Evolutionary conservation across 2,888 invertebrate species (phyloP), one percentile per base, ranked within the genome.

Genomic region (Lasioglossum malachurum): DNA sequence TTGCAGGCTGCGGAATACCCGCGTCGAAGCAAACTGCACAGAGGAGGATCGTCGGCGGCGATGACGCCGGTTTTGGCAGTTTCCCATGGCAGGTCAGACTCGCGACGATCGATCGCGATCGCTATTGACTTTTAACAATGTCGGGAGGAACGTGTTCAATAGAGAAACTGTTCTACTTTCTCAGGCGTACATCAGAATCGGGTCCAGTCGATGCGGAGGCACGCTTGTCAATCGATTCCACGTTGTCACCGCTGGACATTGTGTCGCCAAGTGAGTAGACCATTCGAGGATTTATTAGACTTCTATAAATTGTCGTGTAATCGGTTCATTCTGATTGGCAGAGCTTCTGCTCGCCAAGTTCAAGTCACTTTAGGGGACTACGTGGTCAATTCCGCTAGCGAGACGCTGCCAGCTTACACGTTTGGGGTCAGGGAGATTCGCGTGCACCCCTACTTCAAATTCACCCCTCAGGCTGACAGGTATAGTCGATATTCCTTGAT

Each of bases 211-310:
- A 95, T 99, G 99, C 94, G 99, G 99, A 67, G 99, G 99, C 44
- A 98, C 98, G 1, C 96, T 99, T 88, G 98, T 99, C 92, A 98
- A 98, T 91, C 97, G 98, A 44, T 97, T 98, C 82, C 98, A 98
- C 95, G 98, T 99, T 16, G 98, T 99, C 80, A 99, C 99, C 4
- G 99, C 99, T 7, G 99, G 99, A 0, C 99, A 99, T 95, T 99
- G 99, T 95, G 99, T 99, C 44, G 98, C 99, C 77, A 96, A 96
- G 96, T 96, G 94, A 95, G 95, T 93, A 78, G 67, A 67, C 8
- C 10, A 2, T 2, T 35, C 4, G 14, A 19, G 7, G 19, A 67
- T 10, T 27, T 27, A 8, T 67, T 31, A 19, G 8, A 16, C 19
- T 7, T 3, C 0, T 67, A 3, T 19, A 19, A 35, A 31, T 5